These are phyloP conservation scores for Diaperis boleti DNA, from an alignment of 2,888 invertebrate genomes.

Conservation along the genomic window DNA sequence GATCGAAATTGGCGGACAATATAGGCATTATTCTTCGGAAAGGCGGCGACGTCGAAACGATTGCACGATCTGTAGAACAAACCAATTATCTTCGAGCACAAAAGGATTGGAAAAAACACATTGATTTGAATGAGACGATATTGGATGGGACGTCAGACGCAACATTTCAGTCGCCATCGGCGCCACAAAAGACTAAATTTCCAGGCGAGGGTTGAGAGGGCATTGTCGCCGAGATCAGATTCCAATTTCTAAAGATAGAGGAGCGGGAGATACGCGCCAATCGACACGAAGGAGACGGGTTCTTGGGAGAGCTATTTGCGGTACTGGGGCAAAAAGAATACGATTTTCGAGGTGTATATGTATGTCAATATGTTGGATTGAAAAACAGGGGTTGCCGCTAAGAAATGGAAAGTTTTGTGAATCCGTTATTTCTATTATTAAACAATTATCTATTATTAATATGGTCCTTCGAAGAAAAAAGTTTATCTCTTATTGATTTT, in stretches of 20 bases:
- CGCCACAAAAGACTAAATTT: conserved; percentile 42
- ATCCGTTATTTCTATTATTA: no score
- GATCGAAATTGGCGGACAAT: no score
- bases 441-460: no score
- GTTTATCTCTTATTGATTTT: no score
- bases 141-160: conserved; percentile 41
- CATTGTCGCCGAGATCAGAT: conserved; percentile 36
- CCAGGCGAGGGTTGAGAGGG: conserved; percentile 23
- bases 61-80: conserved; percentile 17
- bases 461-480: no score
- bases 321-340: no score
- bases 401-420: no score
- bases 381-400: no score
- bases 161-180: conserved; percentile 41
- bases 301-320: no score
- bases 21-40: neutral
- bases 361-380: no score
- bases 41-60: neutral
- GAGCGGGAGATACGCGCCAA: neutral
- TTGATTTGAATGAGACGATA: conserved; percentile 41
- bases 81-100: conserved; percentile 37
- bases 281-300: no score
- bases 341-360: no score
- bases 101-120: conserved; percentile 41
- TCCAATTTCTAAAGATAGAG: conserved; percentile 7